Base-by-base conservation (phyloP, 2,113 vertebrate genomes). In the Misgurnus mizolepis region DNA sequence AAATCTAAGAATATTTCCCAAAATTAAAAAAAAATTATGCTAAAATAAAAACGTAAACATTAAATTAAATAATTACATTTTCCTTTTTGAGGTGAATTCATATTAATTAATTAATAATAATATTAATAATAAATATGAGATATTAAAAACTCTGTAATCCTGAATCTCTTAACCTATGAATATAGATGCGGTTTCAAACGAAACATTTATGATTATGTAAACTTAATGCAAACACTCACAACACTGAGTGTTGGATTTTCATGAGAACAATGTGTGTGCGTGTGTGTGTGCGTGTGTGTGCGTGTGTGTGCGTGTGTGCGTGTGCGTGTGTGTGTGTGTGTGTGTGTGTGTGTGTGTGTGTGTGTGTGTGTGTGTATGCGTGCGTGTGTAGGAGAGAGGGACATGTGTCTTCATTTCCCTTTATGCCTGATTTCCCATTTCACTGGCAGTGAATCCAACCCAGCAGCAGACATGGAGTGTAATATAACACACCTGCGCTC, bases 331-430 rank as follows among this genome's bases (percentile, higher is more conserved):
- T 27, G 45, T 65, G 2, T 62, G 65, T 17, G 66, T 61, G 71
- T 60, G 39, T 66, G 34, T 6, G 12, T 43, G 45, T 65, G 2
- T 47, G 55, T 47, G 40, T 39, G 55, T 45, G 14, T 15, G 62
- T 50, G 43, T 65, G 34, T 4, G 12, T 27, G 45, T 65, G 2
- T 62, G 65, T 17, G 66, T 61, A 53, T 60, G 39, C 53, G 34
- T 6, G 12, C 27, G 45, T 65, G 2, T 7, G 56, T 8, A 27
- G 11, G 40, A 45, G 40, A 67, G 22, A 75, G 60, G 41, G 58
- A 62, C 58, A 39, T 64, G 72, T 64, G 58, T 55, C 60, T 72
- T 73, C 60, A 72, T 80, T 80, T 55, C 53, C 49, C 50, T 75
- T 75, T 61, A 49, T 49, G 60, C 8, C 41, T 40, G 70, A 74